A percentile compares a stretch with the other conserved stretches of the same genome.
These are phyloP conservation scores for Panurus biarmicus DNA, from an alignment of 2,113 vertebrate species.

Conservation along the genomic window DNA sequence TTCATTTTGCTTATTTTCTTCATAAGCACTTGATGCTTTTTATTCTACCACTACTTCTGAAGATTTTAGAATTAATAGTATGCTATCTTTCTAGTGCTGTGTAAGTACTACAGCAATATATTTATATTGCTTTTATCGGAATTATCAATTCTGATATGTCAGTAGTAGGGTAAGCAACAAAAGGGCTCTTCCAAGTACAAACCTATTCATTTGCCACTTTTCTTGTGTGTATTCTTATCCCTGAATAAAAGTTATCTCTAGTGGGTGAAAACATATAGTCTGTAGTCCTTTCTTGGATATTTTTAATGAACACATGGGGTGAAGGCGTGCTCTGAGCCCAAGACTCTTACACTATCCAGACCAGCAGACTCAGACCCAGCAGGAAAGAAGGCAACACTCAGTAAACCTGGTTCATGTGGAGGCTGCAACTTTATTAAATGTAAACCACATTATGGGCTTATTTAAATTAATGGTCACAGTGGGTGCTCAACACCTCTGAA, in stretches of 20 bases:
- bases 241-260: not conserved
- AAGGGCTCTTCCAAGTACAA: not conserved
- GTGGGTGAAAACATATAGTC: not conserved
- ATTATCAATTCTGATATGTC: not conserved
- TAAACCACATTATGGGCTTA: constrained; percentile 58
- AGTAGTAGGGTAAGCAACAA: not conserved
- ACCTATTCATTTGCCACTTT: not conserved
- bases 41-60: not conserved
- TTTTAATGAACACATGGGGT: not conserved
- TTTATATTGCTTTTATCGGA: not conserved
- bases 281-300: not conserved
- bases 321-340: not conserved
- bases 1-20: not conserved
- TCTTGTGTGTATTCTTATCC: not conserved
- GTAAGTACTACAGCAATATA: not conserved
- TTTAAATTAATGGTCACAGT: constrained; percentile 63
- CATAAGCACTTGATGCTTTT: not conserved
- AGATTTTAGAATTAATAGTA: not conserved
- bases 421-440: constrained; percentile 61
- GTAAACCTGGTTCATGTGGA: constrained; percentile 49
- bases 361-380: constrained; percentile 19
- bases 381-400: constrained; percentile 55
- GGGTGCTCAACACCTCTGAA: constrained; percentile 60
- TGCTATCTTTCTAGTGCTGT: not conserved
- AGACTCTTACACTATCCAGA: constrained; percentile 17